Evolutionary conservation across 2,113 vertebrate genomes (phyloP).

Genomic region (Grammomys surdaster): DNA sequence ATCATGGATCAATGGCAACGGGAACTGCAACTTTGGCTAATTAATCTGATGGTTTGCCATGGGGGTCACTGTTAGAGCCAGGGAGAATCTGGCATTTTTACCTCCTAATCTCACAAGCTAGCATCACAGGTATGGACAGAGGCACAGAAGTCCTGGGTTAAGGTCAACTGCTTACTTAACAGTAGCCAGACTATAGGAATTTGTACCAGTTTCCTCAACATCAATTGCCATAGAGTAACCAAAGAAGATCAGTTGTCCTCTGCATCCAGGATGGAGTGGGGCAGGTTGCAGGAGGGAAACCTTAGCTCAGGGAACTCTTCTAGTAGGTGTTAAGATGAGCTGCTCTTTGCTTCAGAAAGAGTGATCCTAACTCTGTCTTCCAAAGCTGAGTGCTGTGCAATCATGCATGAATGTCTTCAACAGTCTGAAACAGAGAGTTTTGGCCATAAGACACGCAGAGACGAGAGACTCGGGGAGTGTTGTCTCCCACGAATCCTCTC

Average conservation of each 20-base stretch:
- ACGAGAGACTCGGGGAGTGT: neutral
- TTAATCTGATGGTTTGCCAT: neutral
- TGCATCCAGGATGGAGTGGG: neutral
- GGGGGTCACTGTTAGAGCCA: neutral
- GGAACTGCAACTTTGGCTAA: neutral
- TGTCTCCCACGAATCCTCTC: neutral
- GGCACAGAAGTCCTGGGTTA: neutral
- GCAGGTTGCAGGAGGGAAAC: neutral
- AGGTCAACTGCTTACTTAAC: neutral
- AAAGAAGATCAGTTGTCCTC: neutral
- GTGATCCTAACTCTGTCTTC: neutral
- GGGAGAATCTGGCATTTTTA: slow-evolving; percentile 37
- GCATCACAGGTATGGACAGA: neutral
- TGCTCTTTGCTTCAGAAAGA: neutral
- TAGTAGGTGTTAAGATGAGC: neutral
- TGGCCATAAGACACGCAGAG: neutral
- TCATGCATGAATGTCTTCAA: neutral
- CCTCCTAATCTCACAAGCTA: neutral
- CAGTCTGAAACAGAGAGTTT: neutral
- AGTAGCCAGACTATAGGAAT: neutral
- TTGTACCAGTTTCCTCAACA: slow-evolving; percentile 8
- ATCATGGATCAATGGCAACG: neutral
- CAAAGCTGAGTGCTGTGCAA: neutral
- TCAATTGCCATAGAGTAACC: neutral
- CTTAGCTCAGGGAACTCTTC: neutral